These are phyloP conservation scores for Drosophila carrolli DNA, from an alignment of 1,140 invertebrate genomes.

Conservation along the genomic window DNA sequence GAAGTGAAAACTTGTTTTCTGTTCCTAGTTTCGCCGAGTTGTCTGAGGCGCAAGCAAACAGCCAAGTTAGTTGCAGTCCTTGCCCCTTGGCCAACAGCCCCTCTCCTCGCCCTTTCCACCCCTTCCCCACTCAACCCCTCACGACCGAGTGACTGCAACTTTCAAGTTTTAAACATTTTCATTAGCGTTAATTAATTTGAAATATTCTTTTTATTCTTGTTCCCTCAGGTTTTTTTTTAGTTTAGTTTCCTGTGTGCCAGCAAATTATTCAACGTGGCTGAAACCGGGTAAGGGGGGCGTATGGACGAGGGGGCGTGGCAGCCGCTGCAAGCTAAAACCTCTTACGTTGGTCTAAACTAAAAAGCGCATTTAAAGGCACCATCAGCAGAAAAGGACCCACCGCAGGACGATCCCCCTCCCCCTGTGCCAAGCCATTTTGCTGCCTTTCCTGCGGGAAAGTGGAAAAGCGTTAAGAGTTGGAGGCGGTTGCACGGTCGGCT, in stretches of 20 bases:
- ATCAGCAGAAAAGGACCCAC: conserved; percentile 69
- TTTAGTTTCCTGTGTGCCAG: conserved; percentile 55
- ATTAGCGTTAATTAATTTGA: conserved; percentile 83
- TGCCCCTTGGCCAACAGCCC: conserved; percentile 16
- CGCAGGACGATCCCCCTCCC: conserved; percentile 7
- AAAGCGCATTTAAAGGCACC: conserved; percentile 70
- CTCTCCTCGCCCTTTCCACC: too few species aligned
- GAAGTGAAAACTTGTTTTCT: conserved; percentile 42
- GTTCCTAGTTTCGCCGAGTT: conserved; percentile 28
- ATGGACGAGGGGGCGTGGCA: background rate
- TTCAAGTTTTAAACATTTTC: conserved; percentile 80
- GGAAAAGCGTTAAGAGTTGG: background rate
- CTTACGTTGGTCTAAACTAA: conserved; percentile 71
- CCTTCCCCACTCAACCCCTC: background rate
- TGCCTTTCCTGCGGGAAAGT: conserved; percentile 13
- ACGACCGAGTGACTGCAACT: conserved; percentile 50
- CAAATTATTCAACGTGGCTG: conserved; percentile 65
- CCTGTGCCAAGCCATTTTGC: conserved; percentile 7
- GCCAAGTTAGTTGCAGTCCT: conserved; percentile 40
- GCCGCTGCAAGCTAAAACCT: conserved; percentile 53
- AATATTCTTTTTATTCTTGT: conserved; percentile 69
- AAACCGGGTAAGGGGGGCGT: background rate
- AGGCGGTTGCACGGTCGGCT: conserved; percentile 16
- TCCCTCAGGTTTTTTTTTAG: conserved; percentile 16
- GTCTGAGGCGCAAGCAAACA: conserved; percentile 43